These are phyloP conservation scores for Cavia porcellus DNA, from an alignment of 2,113 vertebrate species.

Conservation along the genomic window DNA sequence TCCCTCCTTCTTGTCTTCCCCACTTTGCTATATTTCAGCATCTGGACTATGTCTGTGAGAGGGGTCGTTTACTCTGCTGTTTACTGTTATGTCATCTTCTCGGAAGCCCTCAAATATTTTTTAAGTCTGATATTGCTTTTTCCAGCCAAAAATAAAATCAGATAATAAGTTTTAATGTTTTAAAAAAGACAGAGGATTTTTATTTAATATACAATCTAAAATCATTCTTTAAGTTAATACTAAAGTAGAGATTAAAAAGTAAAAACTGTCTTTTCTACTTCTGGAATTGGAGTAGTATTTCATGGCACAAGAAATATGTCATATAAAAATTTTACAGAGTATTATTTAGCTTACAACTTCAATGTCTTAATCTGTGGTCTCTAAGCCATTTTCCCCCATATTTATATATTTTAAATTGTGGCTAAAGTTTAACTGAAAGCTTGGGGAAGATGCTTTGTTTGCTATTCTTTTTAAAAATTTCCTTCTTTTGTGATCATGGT, in stretches of 20 bases:
- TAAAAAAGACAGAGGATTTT: not conserved
- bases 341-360: not conserved
- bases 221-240: not conserved
- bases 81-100: no score
- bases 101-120: no score
- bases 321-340: not conserved
- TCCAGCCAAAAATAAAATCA: not conserved
- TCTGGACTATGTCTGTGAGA: no score
- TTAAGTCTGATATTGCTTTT: not conserved
- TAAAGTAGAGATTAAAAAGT: not conserved
- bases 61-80: no score
- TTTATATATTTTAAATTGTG: conserved; percentile 22
- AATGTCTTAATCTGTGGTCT: not conserved
- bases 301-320: conserved; percentile 25
- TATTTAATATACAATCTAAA: not conserved
- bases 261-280: not conserved
- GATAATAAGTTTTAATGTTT: not conserved
- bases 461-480: not conserved
- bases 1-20: no score
- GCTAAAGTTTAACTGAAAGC: not conserved
- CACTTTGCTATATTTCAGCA: no score
- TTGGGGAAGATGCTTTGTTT: not conserved
- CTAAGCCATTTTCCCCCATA: not conserved
- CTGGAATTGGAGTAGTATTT: not conserved
- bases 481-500: not conserved